phyloP scores from a whole-genome alignment of 2,888 invertebrate species.

The Helobdella robusta region DNA sequence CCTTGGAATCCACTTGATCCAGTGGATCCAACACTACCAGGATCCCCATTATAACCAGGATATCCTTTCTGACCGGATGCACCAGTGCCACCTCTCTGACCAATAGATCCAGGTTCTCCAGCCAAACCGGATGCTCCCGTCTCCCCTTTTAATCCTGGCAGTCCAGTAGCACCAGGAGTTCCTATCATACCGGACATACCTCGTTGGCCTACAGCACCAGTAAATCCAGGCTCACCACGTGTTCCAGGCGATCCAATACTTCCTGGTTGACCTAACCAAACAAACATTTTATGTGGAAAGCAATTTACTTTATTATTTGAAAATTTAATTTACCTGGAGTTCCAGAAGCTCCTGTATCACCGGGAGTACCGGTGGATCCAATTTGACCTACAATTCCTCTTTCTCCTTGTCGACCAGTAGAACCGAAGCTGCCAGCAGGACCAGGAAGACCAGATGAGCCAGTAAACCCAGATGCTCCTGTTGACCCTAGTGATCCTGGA shows the following conservation, averaged over 20 bases:
- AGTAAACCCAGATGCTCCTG: slow-evolving; percentile 27
- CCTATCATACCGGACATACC: slow-evolving; percentile 14
- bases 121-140: slow-evolving; percentile 22
- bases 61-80: slow-evolving; percentile 24
- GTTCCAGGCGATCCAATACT: slow-evolving; percentile 10
- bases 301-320: too few relatives aligned
- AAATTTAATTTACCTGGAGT: neutral
- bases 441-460: slow-evolving; percentile 27
- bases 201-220: slow-evolving; percentile 5
- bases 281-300: too few relatives aligned
- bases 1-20: slow-evolving; percentile 21
- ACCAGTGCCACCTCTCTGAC: slow-evolving; percentile 26
- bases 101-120: slow-evolving; percentile 28
- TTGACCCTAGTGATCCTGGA: slow-evolving; percentile 57
- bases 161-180: slow-evolving; percentile 16
- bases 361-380: slow-evolving; percentile 27
- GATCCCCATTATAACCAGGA: slow-evolving; percentile 24
- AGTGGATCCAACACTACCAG: slow-evolving; percentile 24
- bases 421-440: slow-evolving; percentile 19
- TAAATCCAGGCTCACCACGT: slow-evolving; percentile 6
- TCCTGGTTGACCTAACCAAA: slow-evolving; percentile 31
- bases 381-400: slow-evolving; percentile 18
- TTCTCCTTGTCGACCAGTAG: slow-evolving; percentile 18
- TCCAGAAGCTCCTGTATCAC: slow-evolving; percentile 20
- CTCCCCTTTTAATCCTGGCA: slow-evolving; percentile 18